phyloP scores from a whole-genome alignment of 2,113 vertebrate genomes.

The Ia io region DNA sequence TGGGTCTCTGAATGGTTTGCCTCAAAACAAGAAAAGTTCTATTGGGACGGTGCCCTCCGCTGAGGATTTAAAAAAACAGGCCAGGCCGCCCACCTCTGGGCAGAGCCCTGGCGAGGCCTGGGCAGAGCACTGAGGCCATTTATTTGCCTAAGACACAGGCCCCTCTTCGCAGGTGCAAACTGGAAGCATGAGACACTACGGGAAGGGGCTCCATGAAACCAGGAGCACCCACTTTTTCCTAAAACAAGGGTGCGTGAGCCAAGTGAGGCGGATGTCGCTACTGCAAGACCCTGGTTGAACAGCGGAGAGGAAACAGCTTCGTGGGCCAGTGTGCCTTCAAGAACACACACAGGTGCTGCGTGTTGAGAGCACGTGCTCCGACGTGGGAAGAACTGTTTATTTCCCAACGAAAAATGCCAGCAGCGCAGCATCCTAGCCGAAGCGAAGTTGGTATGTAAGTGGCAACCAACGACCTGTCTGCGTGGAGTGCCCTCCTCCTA shows the following conservation, averaged over 20 bases:
- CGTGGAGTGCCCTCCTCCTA: not conserved
- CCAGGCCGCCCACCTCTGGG: not conserved
- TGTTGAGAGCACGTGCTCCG: not conserved
- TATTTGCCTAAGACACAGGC: not conserved
- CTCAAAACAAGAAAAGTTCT: no score
- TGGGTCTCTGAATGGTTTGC: no score
- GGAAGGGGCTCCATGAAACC: not conserved
- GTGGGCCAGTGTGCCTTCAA: no score
- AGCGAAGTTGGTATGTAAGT: not conserved
- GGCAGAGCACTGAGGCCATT: not conserved
- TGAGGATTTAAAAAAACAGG: no score
- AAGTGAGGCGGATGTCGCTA: rapidly evolving
- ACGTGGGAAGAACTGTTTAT: not conserved
- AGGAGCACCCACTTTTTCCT: not conserved
- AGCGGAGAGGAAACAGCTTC: not conserved
- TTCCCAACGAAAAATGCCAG: not conserved
- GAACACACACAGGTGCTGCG: no score
- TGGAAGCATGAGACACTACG: not conserved
- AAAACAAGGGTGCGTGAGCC: not conserved
- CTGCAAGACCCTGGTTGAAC: not conserved
- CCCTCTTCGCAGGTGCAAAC: not conserved
- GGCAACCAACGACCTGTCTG: not conserved
- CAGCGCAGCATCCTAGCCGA: not conserved
- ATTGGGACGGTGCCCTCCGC: no score
- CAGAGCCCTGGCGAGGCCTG: not conserved